phyloP scores from a whole-genome alignment of 2,888 invertebrate species.

The Galeopsomyia nigrocyanea region DNA sequence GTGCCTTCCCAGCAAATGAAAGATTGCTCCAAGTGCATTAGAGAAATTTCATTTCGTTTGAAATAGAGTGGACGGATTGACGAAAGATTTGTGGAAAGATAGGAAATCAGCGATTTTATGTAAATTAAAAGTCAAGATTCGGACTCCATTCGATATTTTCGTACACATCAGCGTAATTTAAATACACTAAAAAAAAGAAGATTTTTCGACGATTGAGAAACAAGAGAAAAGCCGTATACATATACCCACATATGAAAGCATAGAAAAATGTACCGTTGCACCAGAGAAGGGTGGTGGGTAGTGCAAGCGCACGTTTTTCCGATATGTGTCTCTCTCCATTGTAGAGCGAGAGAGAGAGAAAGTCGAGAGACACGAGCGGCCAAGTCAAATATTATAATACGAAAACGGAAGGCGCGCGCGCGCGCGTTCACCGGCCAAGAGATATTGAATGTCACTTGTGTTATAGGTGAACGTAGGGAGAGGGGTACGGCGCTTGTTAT shows the following conservation, averaged over 20 bases:
- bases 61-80: not conserved
- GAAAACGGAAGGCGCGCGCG: not conserved
- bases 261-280: too few species aligned
- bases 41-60: not conserved
- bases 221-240: too few species aligned
- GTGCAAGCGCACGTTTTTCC: too few species aligned
- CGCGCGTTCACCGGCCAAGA: not conserved
- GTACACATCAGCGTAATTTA: too few species aligned
- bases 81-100: not conserved
- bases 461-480: not conserved
- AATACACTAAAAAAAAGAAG: too few species aligned
- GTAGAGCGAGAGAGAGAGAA: constrained; percentile 3
- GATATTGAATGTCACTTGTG: constrained; percentile 2
- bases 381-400: not conserved
- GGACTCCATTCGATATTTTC: too few species aligned
- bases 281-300: too few species aligned
- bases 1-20: not conserved
- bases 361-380: too few species aligned
- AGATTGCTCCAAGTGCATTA: not conserved
- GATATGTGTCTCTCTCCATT: too few species aligned
- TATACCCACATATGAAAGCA: too few species aligned
- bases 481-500: not conserved
- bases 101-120: constrained; percentile 2
- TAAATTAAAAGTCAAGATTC: too few species aligned
- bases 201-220: too few species aligned